A percentile compares a stretch with the other conserved stretches of the same genome.
Evolutionary conservation across 1,140 invertebrate species (phyloP).

Genomic region (Rhynchophorus ferrugineus): DNA sequence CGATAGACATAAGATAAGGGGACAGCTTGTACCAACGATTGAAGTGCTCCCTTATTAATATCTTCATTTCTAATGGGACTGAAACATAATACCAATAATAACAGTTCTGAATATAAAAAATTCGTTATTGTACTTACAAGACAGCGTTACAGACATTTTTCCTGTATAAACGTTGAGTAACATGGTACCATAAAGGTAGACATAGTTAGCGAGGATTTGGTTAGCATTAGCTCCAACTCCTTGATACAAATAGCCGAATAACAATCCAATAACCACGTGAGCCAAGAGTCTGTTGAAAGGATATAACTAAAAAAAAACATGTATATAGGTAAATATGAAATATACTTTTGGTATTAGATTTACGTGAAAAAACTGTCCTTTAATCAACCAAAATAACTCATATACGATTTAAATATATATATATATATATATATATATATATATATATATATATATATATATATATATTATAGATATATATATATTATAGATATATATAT

Average conservation of each 20-base stretch:
- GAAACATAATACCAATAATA: too few species aligned
- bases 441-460: too few species aligned
- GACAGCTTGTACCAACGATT: constrained; percentile 90
- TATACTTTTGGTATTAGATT: too few species aligned
- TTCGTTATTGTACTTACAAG: constrained; percentile 63
- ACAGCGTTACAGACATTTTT: constrained; percentile 91
- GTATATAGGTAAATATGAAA: too few species aligned
- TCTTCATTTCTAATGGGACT: constrained; percentile 83
- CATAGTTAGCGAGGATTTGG: constrained; percentile 82
- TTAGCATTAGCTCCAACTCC: constrained; percentile 79
- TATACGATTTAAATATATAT: too few species aligned
- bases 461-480: too few species aligned
- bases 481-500: too few species aligned
- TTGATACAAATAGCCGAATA: constrained; percentile 84
- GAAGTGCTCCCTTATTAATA: constrained; percentile 82
- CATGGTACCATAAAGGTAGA: constrained; percentile 85
- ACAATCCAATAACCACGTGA: constrained; percentile 73
- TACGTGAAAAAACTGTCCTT: too few species aligned
- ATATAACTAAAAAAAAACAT: constrained; percentile 49
- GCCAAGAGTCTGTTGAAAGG: constrained; percentile 67
- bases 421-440: too few species aligned
- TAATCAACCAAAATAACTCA: too few species aligned
- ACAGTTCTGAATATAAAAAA: not conserved
- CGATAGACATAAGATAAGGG: constrained; percentile 82
- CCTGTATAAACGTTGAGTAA: constrained; percentile 88